These are phyloP conservation scores for Xanthorhoe spadicearia DNA, from an alignment of 2,888 invertebrate species.

Conservation along the genomic window DNA sequence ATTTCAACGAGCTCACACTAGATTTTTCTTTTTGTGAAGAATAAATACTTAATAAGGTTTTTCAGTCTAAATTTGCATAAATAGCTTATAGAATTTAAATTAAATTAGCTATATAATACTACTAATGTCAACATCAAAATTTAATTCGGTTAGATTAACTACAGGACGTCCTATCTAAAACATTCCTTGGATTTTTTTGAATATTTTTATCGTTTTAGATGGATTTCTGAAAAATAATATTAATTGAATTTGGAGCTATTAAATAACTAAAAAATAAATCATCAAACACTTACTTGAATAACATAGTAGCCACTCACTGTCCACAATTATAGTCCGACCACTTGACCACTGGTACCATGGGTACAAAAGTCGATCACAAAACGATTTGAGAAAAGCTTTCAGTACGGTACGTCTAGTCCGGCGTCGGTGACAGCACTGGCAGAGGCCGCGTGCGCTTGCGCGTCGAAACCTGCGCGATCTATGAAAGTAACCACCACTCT, in stretches of 20 bases:
- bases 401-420: conserved; percentile 45
- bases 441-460: conserved; percentile 57
- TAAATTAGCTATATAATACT: too few relatives aligned
- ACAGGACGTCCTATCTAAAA: too few relatives aligned
- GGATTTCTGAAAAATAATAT: too few relatives aligned
- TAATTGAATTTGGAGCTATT: too few relatives aligned
- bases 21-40: background rate
- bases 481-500: conserved; percentile 53
- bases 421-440: conserved; percentile 59
- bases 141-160: too few relatives aligned
- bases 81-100: too few relatives aligned
- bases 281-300: conserved; percentile 62
- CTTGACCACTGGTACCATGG: conserved; percentile 66
- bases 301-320: conserved; percentile 62
- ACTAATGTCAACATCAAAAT: too few relatives aligned
- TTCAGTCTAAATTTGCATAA: too few relatives aligned
- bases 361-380: conserved; percentile 63
- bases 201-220: too few relatives aligned
- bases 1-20: conserved; percentile 50
- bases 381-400: conserved; percentile 50
- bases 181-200: too few relatives aligned
- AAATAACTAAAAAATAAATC: background rate
- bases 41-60: too few relatives aligned
- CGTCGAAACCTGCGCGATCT: conserved; percentile 64
- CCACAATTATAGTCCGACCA: conserved; percentile 58